These are phyloP conservation scores for Isurus oxyrinchus DNA, from an alignment of 2,113 vertebrate genomes.

Conservation along the genomic window DNA sequence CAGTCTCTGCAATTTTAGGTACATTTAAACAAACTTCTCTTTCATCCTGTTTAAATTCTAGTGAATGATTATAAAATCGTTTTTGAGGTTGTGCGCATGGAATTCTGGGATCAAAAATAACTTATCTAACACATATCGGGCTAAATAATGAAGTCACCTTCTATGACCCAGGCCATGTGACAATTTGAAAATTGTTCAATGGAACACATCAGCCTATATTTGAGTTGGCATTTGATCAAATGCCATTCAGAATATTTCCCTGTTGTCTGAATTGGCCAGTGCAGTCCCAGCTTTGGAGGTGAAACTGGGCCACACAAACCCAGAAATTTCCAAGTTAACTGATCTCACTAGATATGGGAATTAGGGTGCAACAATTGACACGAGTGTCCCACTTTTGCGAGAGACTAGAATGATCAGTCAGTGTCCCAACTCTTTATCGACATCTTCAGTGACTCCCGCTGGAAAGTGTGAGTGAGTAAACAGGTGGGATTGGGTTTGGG, in stretches of 20 bases:
- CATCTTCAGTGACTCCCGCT: neutral
- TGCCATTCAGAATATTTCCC: neutral
- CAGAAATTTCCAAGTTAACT: neutral
- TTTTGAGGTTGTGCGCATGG: slow-evolving; percentile 46
- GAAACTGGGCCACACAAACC: neutral
- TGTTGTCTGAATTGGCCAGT: neutral
- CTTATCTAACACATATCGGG: neutral
- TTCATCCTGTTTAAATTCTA: slow-evolving; percentile 78
- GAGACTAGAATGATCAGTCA: neutral
- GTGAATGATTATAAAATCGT: slow-evolving; percentile 47
- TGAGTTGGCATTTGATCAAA: neutral
- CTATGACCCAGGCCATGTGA: neutral
- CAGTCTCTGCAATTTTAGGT: slow-evolving; percentile 61
- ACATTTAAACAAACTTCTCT: slow-evolving; percentile 81
- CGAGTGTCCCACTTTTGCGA: neutral
- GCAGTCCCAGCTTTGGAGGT: neutral
- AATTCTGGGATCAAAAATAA: slow-evolving; percentile 42
- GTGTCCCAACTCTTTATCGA: neutral
- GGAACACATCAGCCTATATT: neutral
- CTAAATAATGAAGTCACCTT: neutral
- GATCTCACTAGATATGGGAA: neutral
- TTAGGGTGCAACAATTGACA: neutral
- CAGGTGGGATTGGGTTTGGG: too few relatives aligned
- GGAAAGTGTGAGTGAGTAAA: neutral
- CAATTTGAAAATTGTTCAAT: neutral